phyloP scores from a whole-genome alignment of 1,140 invertebrate species.

The Linepithema humile region DNA sequence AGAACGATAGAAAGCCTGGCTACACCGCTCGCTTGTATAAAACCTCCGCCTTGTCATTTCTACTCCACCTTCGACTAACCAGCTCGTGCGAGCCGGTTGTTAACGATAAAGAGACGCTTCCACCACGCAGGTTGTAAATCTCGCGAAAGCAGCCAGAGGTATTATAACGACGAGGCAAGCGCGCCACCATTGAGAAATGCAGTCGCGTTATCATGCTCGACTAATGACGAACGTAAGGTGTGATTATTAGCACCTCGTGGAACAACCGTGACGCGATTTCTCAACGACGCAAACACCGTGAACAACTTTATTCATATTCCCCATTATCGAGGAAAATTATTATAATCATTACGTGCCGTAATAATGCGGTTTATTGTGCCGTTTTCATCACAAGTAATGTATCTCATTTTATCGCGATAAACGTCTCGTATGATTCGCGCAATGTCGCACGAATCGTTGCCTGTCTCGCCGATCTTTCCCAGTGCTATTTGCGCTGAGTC shows the following conservation, averaged over 20 bases:
- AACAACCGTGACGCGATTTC: neutral
- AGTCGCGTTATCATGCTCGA: conserved; percentile 66
- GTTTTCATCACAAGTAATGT: neutral
- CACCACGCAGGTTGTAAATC: conserved; percentile 58
- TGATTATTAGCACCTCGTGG: conserved; percentile 77
- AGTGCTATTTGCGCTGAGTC: neutral
- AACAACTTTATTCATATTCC: neutral
- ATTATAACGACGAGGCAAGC: conserved; percentile 56
- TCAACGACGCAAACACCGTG: neutral
- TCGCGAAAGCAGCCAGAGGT: conserved; percentile 44
- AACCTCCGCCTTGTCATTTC: conserved; percentile 31
- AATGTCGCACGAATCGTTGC: neutral
- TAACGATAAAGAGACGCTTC: conserved; percentile 69
- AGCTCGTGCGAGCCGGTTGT: conserved; percentile 58
- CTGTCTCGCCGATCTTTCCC: neutral
- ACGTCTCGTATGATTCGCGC: neutral
- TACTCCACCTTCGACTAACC: conserved; percentile 44
- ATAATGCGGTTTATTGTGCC: neutral
- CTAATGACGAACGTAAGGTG: conserved; percentile 76
- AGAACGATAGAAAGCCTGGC: neutral
- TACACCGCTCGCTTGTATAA: neutral
- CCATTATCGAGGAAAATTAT: conserved; percentile 33
- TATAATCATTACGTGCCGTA: conserved; percentile 10
- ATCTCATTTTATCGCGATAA: conserved; percentile 18
- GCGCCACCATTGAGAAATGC: conserved; percentile 35